Evolutionary conservation across 2,113 vertebrate genomes (phyloP), one percentile per base, ranked within the genome.

Genomic region (Larimichthys crocea): DNA sequence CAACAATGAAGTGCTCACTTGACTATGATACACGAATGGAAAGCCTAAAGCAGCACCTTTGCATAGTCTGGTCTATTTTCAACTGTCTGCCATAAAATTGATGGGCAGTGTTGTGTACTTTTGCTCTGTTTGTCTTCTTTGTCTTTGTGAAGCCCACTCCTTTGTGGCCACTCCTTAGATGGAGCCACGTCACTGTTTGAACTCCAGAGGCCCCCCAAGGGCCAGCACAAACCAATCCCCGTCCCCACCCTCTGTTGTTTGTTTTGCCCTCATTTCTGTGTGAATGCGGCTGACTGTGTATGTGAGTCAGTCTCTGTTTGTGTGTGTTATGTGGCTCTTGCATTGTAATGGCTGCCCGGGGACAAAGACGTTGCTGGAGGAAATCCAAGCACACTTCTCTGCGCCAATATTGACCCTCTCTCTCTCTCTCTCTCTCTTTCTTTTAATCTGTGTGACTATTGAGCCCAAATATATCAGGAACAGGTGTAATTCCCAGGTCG

Each of bases 191-290:
- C 50, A 20, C 73, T 88, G 86, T 92, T 92, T 92, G 86, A 91
- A 91, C 86, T 86, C 83, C 78, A 61, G 26, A 79, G 79, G 74
- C 87, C 92, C 92, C 49, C 91, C 79, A 53, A 89, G 89, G 88
- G 82, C 92, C 91, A 84, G 80, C 79, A 80, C 76, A 63, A 73
- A 84, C 77, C 64, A 7, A 67, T 81, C 65, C 84, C 76, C 0
- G 65, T 87, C 89, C 86, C 87, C 89, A 87, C 90, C 89, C 91
- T 84, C 66, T 87, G 67, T 80, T 93, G 89, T 94, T 93, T 94
- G 91, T 92, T 94, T 93, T 94, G 92, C 87, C 90, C 92, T 93
- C 90, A 84, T 92, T 92, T 92, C 89, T 87, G 69, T 85, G 80
- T 88, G 89, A 91, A 88, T 88, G 85, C 7, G 48, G 80, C 67